Base-by-base conservation (phyloP, 2,113 vertebrate species). In the Dicerorhinus sumatrensis region DNA sequence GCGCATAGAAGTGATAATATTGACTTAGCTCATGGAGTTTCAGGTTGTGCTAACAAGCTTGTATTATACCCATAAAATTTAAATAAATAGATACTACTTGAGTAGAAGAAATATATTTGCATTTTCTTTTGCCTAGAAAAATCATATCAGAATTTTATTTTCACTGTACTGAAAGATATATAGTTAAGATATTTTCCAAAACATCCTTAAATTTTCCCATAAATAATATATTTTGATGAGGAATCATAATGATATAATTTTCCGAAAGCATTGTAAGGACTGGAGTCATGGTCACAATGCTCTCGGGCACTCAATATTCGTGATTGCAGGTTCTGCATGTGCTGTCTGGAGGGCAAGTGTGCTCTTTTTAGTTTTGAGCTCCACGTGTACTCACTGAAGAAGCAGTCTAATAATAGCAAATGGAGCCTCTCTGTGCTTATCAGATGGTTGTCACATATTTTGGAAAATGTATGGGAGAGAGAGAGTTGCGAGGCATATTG, bases 81-180 rank as follows among this genome's bases (percentile, higher is more conserved):
- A 94, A 87, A 89, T 60, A 42, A 89, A 56, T 31, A 46, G 33
- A 46, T 89, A 51, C 33, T 39, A 46, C 21, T 18, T 36, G 18
- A 92, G 25, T 51, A n/a, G 6, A 42, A 58, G 56, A 80, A 87
- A 79, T 65, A 76, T 21, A 36, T 91, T 29, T 89, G 70, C 1
- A 56, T 77, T 96, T 86, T 3, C 5, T 87, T 94, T 94, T 76
- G n/a, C 70, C 65, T 87, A 79, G 48, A 73, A 96, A 94, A 83
- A 54, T 36, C 73, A 81, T 33, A 8, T 36, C 36, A 51, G 5
- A 54, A 62, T 81, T 80, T 77, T 48, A 51, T 79, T 87, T 75
- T 76, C 27, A 56, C 36, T 81, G 5, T 42, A 36, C 13, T 67
- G 54, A 91, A 88, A 72, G 23, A 2, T 33, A 18, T 29, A 31